A percentile compares a stretch with the other conserved stretches of the same genome.
Conservation (phyloP, 2,113 vertebrate genomes). For the Elephantulus edwardii region DNA sequence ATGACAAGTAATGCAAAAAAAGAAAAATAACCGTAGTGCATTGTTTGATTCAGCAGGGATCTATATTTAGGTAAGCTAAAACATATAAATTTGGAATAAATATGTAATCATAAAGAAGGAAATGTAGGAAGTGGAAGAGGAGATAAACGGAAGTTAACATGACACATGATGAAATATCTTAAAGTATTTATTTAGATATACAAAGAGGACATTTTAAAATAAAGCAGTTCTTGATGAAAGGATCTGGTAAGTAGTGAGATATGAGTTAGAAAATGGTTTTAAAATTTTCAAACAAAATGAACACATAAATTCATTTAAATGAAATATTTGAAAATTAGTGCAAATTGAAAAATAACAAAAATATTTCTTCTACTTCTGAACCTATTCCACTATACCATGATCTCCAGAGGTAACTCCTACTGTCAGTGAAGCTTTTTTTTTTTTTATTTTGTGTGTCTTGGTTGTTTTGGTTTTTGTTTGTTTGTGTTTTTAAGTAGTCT, state of each 20-base stretch:
- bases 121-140: neutral
- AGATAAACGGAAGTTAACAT: neutral
- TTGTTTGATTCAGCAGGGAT: slow-evolving; percentile 15
- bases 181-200: neutral
- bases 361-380: neutral
- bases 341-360: neutral
- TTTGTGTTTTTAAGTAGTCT: neutral
- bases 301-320: neutral
- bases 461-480: too few relatives aligned
- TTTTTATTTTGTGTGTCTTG: too few relatives aligned
- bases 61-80: slow-evolving; percentile 13
- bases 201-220: neutral
- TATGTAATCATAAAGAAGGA: neutral
- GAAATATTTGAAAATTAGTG: neutral
- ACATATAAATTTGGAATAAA: neutral
- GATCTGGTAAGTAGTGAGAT: neutral
- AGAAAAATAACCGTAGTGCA: neutral
- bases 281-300: neutral
- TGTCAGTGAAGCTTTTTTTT: neutral
- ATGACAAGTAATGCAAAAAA: neutral
- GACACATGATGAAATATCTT: neutral
- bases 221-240: neutral
- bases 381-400: neutral
- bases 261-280: neutral
- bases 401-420: neutral